Percentiles rank a stretch among this genome's conserved stretches.
These are phyloP conservation scores for Campoplex nolae DNA, from an alignment of 2,888 invertebrate species.

Conservation along the genomic window DNA sequence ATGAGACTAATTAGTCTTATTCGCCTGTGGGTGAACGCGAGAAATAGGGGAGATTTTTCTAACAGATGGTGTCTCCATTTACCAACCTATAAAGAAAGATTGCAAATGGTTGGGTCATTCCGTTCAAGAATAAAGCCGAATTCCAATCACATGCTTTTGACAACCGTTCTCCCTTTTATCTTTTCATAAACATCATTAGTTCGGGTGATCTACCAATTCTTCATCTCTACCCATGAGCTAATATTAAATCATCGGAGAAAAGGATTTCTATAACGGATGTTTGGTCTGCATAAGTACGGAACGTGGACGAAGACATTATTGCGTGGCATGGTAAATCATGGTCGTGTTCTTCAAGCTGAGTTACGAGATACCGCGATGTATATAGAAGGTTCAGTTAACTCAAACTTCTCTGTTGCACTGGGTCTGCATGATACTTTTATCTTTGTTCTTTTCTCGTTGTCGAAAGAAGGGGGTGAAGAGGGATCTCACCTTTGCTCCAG, in stretches of 20 bases:
- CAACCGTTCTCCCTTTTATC: neutral
- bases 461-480: slow-evolving; percentile 32
- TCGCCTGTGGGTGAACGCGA: neutral
- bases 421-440: slow-evolving; percentile 3
- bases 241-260: neutral
- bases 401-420: slow-evolving; percentile 19
- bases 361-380: slow-evolving; percentile 15
- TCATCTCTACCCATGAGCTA: neutral
- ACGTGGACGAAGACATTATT: slow-evolving; percentile 23
- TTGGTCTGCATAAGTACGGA: neutral
- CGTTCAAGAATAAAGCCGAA: neutral
- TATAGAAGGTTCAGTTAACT: slow-evolving; percentile 12
- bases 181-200: neutral
- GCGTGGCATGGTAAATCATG: slow-evolving; percentile 28
- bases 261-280: slow-evolving; percentile 17
- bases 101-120: neutral
- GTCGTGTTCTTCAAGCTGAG: slow-evolving; percentile 15
- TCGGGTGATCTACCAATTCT: neutral
- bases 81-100: neutral
- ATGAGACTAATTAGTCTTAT: neutral
- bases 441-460: slow-evolving; percentile 43
- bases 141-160: neutral
- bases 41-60: neutral
- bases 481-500: slow-evolving; percentile 76
- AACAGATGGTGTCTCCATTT: neutral